Conservation (phyloP, 2,888 invertebrate species). For the Timandra comae region DNA sequence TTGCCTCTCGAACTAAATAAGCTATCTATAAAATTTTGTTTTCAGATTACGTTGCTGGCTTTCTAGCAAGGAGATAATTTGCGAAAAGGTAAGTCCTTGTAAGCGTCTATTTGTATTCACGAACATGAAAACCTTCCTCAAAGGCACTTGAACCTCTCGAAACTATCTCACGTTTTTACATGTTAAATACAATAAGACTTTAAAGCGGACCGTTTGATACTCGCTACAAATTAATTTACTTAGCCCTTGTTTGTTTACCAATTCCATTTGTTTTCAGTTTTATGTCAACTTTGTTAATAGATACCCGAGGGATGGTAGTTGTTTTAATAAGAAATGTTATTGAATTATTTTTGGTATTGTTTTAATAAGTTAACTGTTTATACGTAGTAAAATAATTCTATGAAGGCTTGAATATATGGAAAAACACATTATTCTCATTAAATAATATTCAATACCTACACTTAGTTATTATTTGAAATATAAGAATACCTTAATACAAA, state of each 20-base stretch:
- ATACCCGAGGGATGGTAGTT: no score
- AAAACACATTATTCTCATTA: no score
- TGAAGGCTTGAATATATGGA: no score
- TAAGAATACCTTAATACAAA: no score
- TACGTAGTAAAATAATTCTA: no score
- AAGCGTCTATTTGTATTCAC: constrained; percentile 62
- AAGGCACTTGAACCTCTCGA: constrained; percentile 16
- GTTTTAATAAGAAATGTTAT: no score
- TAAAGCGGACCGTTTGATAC: constrained; percentile 17
- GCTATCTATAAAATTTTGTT: constrained; percentile 50
- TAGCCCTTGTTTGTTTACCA: neutral
- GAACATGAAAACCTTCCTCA: constrained; percentile 28
- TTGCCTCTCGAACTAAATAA: constrained; percentile 40
- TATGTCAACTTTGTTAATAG: no score
- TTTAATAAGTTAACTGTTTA: no score
- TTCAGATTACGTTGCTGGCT: constrained; percentile 61
- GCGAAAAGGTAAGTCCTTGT: constrained; percentile 61
- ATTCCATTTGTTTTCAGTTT: neutral
- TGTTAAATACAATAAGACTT: constrained; percentile 27
- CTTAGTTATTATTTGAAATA: no score
- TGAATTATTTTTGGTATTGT: no score
- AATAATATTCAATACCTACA: no score
- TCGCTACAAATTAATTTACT: constrained; percentile 19
- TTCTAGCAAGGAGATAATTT: constrained; percentile 54
- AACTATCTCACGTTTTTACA: constrained; percentile 30